These are phyloP conservation scores for Pseudopleuronectes americanus DNA, from an alignment of 2,797 vertebrate genomes.

Conservation along the genomic window DNA sequence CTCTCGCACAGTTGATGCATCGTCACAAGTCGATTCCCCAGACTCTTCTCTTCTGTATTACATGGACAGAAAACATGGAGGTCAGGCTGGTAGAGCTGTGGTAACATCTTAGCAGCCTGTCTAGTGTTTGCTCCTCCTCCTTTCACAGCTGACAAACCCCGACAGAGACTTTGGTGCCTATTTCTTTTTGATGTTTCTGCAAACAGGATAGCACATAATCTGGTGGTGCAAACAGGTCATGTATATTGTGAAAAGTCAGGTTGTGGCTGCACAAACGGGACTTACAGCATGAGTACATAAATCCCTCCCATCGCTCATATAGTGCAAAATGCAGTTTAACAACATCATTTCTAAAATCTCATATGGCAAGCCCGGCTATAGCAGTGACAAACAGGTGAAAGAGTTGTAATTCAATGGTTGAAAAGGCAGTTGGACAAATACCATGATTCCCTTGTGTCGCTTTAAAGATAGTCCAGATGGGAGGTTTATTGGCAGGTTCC, in stretches of 20 bases:
- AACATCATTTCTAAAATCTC: not conserved
- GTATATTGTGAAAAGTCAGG: no score
- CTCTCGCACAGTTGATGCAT: no score
- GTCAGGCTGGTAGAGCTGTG: no score
- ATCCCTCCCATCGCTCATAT: not conserved
- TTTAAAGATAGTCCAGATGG: constrained; percentile 39
- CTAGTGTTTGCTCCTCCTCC: no score
- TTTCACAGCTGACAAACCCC: no score
- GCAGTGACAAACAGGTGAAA: not conserved
- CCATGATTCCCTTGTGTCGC: constrained; percentile 1
- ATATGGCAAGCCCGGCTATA: not conserved
- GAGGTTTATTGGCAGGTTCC: constrained; percentile 43
- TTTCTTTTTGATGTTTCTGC: not conserved
- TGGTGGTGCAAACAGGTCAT: not conserved
- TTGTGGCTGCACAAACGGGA: not conserved
- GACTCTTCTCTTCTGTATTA: no score
- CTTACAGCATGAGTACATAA: not conserved
- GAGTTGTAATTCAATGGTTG: constrained; percentile 1
- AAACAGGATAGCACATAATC: not conserved
- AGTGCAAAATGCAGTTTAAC: not conserved
- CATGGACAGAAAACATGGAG: no score
- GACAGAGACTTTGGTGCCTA: no score
- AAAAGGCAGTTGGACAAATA: constrained; percentile 30
- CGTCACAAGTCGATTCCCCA: no score
- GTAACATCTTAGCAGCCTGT: no score